Conservation (phyloP, 1,140 invertebrate species). For the Drosophila orena region DNA sequence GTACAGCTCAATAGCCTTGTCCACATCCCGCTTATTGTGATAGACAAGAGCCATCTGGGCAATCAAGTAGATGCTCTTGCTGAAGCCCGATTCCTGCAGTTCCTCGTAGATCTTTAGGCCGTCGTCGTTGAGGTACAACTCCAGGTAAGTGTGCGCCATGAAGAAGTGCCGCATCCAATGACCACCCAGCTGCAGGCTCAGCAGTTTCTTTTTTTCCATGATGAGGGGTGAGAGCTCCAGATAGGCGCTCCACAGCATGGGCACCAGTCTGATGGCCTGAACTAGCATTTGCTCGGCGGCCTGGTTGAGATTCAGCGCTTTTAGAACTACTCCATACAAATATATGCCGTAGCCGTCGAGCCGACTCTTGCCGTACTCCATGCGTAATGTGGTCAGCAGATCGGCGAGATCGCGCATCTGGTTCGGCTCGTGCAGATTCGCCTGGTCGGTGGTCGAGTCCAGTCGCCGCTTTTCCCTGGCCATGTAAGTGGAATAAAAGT, state of each 20-base stretch:
- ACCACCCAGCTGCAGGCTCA: slow-evolving; percentile 90
- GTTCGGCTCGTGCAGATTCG: slow-evolving; percentile 88
- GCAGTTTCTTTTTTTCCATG: slow-evolving; percentile 90
- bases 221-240: slow-evolving; percentile 95
- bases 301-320: slow-evolving; percentile 92
- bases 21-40: slow-evolving; percentile 97
- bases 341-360: slow-evolving; percentile 96
- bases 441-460: slow-evolving; percentile 92
- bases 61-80: slow-evolving; percentile 94
- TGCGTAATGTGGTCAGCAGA: slow-evolving; percentile 86
- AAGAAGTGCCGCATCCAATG: slow-evolving; percentile 99
- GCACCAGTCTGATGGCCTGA: slow-evolving; percentile 91
- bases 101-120: slow-evolving; percentile 93
- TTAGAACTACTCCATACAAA: slow-evolving; percentile 95
- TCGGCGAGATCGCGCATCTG: slow-evolving; percentile 87
- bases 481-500: slow-evolving; percentile 94
- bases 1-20: slow-evolving; percentile 94
- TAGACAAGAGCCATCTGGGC: slow-evolving; percentile 96
- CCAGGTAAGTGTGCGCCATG: slow-evolving; percentile 94
- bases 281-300: slow-evolving; percentile 91
- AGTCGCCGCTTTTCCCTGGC: slow-evolving; percentile 94
- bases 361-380: slow-evolving; percentile 87
- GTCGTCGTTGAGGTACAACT: slow-evolving; percentile 95
- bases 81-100: slow-evolving; percentile 92
- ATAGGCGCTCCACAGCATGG: slow-evolving; percentile 97